Conservation (phyloP, 2,888 invertebrate genomes). For the Macropis europaea region DNA sequence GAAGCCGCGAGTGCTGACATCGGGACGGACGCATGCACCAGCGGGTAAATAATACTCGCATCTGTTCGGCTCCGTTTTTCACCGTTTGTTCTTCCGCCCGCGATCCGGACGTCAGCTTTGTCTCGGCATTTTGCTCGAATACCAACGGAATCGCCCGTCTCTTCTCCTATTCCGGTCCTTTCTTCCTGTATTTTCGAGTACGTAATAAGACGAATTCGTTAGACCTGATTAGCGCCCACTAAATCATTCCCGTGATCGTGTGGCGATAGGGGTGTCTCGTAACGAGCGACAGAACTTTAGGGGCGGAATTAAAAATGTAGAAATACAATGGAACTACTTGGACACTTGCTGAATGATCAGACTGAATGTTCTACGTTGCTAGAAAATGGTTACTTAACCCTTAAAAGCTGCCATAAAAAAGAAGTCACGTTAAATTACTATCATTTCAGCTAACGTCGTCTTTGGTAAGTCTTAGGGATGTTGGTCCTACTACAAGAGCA, state of each 20-base stretch:
- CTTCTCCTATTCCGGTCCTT: slow-evolving; percentile 46
- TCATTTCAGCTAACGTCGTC: too few species aligned
- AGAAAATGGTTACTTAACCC: too few species aligned
- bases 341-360: too few species aligned
- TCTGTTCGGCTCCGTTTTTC: slow-evolving; percentile 59
- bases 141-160: slow-evolving; percentile 30
- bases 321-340: too few species aligned
- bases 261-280: too few species aligned
- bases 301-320: too few species aligned
- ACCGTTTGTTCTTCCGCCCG: slow-evolving; percentile 61
- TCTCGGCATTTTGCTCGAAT: slow-evolving; percentile 51
- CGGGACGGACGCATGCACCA: slow-evolving; percentile 50
- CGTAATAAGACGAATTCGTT: slow-evolving; percentile 43
- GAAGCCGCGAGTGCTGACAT: slow-evolving; percentile 66
- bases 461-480: too few species aligned
- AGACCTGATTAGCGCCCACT: slow-evolving; percentile 33
- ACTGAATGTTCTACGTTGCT: too few species aligned
- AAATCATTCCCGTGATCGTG: slow-evolving; percentile 6
- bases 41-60: slow-evolving; percentile 68
- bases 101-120: slow-evolving; percentile 57
- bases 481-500: too few species aligned
- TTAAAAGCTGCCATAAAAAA: too few species aligned
- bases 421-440: too few species aligned
- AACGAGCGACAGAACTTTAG: too few species aligned
- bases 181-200: slow-evolving; percentile 32